phyloP scores from a whole-genome alignment of 2,888 invertebrate genomes.

The Cremastobaeus sp. region DNA sequence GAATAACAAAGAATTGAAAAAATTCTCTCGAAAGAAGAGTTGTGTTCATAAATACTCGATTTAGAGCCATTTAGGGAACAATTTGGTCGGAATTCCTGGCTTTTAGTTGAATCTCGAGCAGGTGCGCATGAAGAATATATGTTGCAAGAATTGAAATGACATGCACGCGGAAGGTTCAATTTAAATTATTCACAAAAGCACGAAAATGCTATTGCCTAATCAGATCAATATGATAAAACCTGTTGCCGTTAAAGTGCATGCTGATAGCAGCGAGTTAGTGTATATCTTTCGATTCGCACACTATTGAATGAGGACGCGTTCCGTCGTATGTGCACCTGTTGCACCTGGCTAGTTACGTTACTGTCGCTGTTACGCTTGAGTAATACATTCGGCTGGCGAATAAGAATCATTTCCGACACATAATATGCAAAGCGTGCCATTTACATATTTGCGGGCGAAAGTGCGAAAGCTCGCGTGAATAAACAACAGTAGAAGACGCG shows the following conservation, averaged over 20 bases:
- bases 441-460: slow-evolving; percentile 59
- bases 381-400: slow-evolving; percentile 45
- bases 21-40: no score
- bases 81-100: no score
- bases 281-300: slow-evolving; percentile 57
- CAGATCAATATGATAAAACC: slow-evolving; percentile 51
- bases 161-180: background rate
- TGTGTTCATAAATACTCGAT: no score
- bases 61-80: no score
- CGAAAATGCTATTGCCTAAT: slow-evolving; percentile 37
- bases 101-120: no score
- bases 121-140: background rate
- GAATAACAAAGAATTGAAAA: no score
- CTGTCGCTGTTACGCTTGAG: slow-evolving; percentile 43
- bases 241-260: slow-evolving; percentile 57
- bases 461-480: slow-evolving; percentile 37
- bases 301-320: slow-evolving; percentile 52
- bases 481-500: slow-evolving; percentile 48
- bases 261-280: slow-evolving; percentile 51
- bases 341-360: slow-evolving; percentile 63
- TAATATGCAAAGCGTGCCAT: slow-evolving; percentile 54
- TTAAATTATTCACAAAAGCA: slow-evolving; percentile 41
- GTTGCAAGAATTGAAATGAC: slow-evolving; percentile 8
- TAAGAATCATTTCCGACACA: slow-evolving; percentile 47
- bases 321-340: slow-evolving; percentile 63